phyloP scores from a whole-genome alignment of 1,140 invertebrate genomes.

The Drosophila chauvacae region DNA sequence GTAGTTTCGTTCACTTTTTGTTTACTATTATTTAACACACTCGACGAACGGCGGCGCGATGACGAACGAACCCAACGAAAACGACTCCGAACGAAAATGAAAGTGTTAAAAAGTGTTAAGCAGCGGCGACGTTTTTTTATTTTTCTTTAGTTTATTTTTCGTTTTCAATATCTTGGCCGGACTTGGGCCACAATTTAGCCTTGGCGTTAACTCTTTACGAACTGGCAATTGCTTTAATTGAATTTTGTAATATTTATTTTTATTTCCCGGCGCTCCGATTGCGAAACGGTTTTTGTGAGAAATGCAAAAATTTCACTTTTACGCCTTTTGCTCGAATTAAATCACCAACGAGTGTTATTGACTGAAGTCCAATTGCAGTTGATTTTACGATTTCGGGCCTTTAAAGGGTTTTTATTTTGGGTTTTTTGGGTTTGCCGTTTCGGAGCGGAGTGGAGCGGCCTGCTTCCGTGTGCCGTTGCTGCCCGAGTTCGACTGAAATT shows the following conservation, averaged over 20 bases:
- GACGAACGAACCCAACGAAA: constrained; percentile 50
- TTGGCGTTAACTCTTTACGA: constrained; percentile 42
- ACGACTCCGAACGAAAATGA: constrained; percentile 61
- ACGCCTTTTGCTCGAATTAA: constrained; percentile 25
- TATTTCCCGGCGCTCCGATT: constrained; percentile 24
- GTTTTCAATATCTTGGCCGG: constrained; percentile 27
- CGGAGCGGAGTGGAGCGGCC: constrained; percentile 42
- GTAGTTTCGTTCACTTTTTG: constrained; percentile 57
- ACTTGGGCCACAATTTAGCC: constrained; percentile 28
- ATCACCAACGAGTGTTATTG: constrained; percentile 15
- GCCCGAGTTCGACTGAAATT: constrained; percentile 81
- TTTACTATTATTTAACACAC: constrained; percentile 79
- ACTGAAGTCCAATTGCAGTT: constrained; percentile 31
- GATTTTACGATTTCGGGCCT: constrained; percentile 5
- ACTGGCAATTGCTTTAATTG: constrained; percentile 52
- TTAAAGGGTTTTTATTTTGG: constrained; percentile 6
- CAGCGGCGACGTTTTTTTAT: constrained; percentile 37
- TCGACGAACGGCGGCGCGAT: constrained; percentile 59
- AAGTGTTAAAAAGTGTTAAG: constrained; percentile 69
- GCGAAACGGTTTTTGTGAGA: constrained; percentile 23
- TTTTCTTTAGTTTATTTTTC: neutral
- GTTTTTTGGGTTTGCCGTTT: constrained; percentile 25
- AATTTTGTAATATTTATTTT: constrained; percentile 71
- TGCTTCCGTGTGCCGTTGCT: constrained; percentile 80
- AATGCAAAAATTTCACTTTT: constrained; percentile 49